Conservation (phyloP, 92 coral and sea anemone genomes). For the Porites rus region DNA sequence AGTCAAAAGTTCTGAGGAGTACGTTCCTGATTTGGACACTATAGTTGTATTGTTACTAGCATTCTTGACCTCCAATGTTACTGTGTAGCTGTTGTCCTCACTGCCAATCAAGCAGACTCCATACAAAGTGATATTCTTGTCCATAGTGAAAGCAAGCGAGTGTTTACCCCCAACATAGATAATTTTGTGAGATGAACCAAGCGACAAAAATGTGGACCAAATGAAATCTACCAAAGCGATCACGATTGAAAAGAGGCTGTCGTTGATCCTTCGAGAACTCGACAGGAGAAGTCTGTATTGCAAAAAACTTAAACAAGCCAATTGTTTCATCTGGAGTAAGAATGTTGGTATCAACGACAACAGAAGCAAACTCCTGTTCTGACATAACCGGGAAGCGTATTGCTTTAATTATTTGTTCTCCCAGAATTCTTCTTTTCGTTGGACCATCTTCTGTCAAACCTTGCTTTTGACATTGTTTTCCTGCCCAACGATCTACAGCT, state of each 20-base stretch:
- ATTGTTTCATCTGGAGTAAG: background rate
- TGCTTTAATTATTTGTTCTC: background rate
- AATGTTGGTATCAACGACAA: background rate
- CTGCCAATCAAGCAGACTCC: constrained; percentile 5
- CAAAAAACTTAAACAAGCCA: background rate
- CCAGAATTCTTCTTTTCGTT: background rate
- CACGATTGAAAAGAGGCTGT: background rate
- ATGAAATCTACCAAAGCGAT: background rate
- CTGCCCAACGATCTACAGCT: constrained; percentile 59
- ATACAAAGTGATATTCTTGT: background rate
- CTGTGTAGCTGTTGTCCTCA: background rate
- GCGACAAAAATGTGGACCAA: no score
- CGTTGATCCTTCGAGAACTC: background rate
- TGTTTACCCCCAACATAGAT: background rate
- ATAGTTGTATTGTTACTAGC: no score
- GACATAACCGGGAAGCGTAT: constrained; percentile 1
- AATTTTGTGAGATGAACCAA: background rate
- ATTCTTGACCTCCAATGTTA: background rate
- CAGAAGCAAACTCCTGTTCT: background rate
- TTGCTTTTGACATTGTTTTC: constrained; percentile 1
- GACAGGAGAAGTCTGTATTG: background rate
- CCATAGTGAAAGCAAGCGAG: background rate
- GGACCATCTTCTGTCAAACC: background rate
- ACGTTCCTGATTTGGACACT: background rate
- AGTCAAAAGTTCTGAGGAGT: background rate